Evolutionary conservation across 2,797 vertebrate species (phyloP).

Genomic region (Phoxinus dragarum): DNA sequence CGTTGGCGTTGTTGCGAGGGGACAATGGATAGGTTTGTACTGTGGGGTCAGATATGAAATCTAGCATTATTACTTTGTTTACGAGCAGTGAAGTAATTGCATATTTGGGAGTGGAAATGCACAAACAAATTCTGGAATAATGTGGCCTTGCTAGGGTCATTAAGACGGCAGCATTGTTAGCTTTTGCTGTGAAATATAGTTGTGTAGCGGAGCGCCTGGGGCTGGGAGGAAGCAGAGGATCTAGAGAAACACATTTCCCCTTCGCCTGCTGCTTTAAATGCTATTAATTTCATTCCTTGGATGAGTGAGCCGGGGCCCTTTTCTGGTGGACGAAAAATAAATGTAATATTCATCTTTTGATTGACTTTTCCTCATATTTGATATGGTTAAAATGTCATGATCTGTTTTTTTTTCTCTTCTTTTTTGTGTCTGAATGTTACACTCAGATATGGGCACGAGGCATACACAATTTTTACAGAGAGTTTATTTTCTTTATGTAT

Average conservation of each 20-base stretch:
- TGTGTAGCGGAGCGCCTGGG: conserved; percentile 41
- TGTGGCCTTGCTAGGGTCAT: conserved; percentile 52
- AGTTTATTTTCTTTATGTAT: conserved; percentile 28
- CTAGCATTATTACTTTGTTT: conserved; percentile 34
- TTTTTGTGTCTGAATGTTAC: conserved; percentile 35
- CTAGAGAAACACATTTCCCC: conserved; percentile 50
- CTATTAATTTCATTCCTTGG: conserved; percentile 59
- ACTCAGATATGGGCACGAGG: not conserved
- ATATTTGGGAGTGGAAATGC: conserved; percentile 43
- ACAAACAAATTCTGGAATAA: conserved; percentile 55
- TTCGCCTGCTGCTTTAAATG: conserved; percentile 57
- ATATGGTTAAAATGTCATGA: conserved; percentile 56
- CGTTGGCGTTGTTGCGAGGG: not conserved
- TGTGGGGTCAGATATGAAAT: conserved; percentile 37
- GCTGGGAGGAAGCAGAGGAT: conserved; percentile 49
- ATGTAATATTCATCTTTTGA: conserved; percentile 57
- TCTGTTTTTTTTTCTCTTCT: conserved; percentile 32
- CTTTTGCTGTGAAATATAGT: conserved; percentile 58
- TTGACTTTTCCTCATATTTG: conserved; percentile 48
- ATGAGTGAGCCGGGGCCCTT: conserved; percentile 47
- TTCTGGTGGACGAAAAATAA: conserved; percentile 52
- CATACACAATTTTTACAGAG: not conserved
- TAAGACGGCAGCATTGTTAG: conserved; percentile 56
- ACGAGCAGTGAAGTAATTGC: conserved; percentile 36
- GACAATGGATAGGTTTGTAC: conserved; percentile 41